These are phyloP conservation scores for Camelus bactrianus DNA, from an alignment of 2,113 vertebrate species.

Conservation along the genomic window DNA sequence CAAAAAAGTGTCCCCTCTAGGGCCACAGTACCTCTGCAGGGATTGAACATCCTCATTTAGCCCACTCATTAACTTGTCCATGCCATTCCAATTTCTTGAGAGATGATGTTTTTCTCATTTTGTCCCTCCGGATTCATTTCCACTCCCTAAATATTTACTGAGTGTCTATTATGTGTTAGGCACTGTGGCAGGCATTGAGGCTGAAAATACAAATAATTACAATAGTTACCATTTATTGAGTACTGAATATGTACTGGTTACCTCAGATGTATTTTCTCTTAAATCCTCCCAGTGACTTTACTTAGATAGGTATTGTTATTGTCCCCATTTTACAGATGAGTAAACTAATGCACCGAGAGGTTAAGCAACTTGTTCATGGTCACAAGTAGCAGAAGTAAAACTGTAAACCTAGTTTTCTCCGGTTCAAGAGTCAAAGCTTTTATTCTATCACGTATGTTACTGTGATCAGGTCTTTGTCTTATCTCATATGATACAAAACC, in stretches of 20 bases:
- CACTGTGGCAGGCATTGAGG: not conserved
- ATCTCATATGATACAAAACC: not conserved
- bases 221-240: not conserved
- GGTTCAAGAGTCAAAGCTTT: not conserved
- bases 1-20: not conserved
- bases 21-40: not conserved
- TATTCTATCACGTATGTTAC: not conserved
- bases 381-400: not conserved
- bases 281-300: not conserved
- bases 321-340: not conserved
- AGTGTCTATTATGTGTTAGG: slow-evolving; percentile 13
- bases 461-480: slow-evolving; percentile 12
- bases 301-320: not conserved
- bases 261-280: slow-evolving; percentile 18
- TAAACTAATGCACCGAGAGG: not conserved
- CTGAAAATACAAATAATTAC: slow-evolving; percentile 22
- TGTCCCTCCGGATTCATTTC: not conserved
- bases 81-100: not conserved
- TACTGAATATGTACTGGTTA: slow-evolving; percentile 1
- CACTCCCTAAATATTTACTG: slow-evolving; percentile 52
- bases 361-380: not conserved
- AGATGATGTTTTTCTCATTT: slow-evolving; percentile 21
- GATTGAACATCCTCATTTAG: slow-evolving; percentile 31
- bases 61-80: slow-evolving; percentile 30
- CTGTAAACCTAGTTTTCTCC: slow-evolving; percentile 18